Evolutionary conservation across 2,888 invertebrate genomes (phyloP), one percentile per base, ranked within the genome.

Genomic region (Cylloceria caligata): DNA sequence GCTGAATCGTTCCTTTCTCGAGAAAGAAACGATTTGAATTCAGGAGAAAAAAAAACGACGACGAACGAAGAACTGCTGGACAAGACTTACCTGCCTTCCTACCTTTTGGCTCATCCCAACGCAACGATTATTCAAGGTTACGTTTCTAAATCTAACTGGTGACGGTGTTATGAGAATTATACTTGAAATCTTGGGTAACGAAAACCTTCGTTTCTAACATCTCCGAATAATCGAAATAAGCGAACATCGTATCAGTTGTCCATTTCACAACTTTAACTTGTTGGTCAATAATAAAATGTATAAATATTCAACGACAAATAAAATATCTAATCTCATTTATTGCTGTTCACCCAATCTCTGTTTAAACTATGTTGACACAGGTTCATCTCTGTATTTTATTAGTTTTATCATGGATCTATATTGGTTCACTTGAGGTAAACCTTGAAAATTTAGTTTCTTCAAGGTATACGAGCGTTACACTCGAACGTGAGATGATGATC

Each of bases 61-160:
- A 36, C 21, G 21, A 39, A 24, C 39, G 11, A 39, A 39, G 6
- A 19, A 36, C 36, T 62, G 13, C 21, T 36, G 4, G 27, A 27
- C 62, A 36, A 39, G 62, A 36, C 60, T n/a, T n/a, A n/a, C n/a
- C n/a, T n/a, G n/a, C n/a, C 36, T 16, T 19, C 1, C 36, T 11
- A 39, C 42, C 64, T 64, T n/a, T 42, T 24, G 24, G 6, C 21
- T 42, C 39, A 21, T 64, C 42, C 64, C 64, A 64, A 39, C 19
- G 62, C 21, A 21, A 39, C 24, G 57, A 19, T 64, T 64, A 42
- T 64, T 42, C 64, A 64, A 64, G 64, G 64, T 24, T 34, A 34
- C 30, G 19, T 11, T 21, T 64, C 42, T 39, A 19, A 39, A 64
- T 64, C 42, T 42, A 64, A 64, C 39, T 39, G 13, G 24, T n/a